Evolutionary conservation across 2,113 vertebrate genomes (phyloP).

Genomic region (Holacanthus passer): DNA sequence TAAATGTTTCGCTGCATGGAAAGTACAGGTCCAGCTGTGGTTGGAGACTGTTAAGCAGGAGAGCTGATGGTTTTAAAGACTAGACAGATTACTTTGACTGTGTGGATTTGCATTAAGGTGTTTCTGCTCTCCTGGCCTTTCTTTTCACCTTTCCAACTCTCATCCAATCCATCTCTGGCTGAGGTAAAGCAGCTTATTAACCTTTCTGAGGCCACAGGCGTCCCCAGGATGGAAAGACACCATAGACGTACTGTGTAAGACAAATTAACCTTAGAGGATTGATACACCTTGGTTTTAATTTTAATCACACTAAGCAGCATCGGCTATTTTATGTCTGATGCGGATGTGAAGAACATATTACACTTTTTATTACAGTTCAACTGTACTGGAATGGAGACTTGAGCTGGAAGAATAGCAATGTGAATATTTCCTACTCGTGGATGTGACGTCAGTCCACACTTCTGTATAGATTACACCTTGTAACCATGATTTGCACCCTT

Average conservation of each 20-base stretch:
- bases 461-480: background rate
- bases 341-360: constrained; percentile 49
- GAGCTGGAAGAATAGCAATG: constrained; percentile 13
- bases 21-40: constrained; percentile 34
- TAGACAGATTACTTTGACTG: constrained; percentile 65
- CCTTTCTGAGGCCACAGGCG: constrained; percentile 80
- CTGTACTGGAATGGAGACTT: constrained; percentile 44
- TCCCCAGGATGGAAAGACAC: constrained; percentile 66
- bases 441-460: background rate
- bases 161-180: constrained; percentile 59
- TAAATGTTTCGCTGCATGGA: constrained; percentile 52
- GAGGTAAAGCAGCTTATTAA: constrained; percentile 84
- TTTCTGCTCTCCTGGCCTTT: constrained; percentile 63
- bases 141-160: constrained; percentile 61
- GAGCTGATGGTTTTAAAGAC: constrained; percentile 60
- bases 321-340: constrained; percentile 64
- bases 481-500: background rate
- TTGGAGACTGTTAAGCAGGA: constrained; percentile 54
- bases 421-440: background rate
- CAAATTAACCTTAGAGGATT: constrained; percentile 80
- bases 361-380: constrained; percentile 62
- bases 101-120: constrained; percentile 72
- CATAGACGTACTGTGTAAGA: constrained; percentile 65
- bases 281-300: constrained; percentile 80
- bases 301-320: constrained; percentile 73